phyloP scores from a whole-genome alignment of 92 coral and sea anemone genomes.

The Epizoanthus rinbou region DNA sequence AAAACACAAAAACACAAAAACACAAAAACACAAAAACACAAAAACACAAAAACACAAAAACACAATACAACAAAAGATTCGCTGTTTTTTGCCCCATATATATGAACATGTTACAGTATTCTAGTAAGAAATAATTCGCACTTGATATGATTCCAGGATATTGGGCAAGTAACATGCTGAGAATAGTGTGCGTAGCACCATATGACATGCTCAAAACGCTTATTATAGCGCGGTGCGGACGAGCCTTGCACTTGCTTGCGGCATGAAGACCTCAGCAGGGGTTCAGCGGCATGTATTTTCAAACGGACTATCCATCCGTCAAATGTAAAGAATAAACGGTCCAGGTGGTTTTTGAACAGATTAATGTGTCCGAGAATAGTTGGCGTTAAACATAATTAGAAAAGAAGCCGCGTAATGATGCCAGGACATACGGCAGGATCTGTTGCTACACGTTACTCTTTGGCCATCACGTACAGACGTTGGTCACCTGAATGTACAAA shows the following conservation, averaged over 20 bases:
- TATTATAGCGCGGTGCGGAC: constrained; percentile 7
- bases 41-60: no score
- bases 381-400: constrained; percentile 13
- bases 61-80: background rate
- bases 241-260: constrained; percentile 27
- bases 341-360: background rate
- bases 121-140: constrained; percentile 6
- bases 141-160: constrained; percentile 27
- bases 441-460: background rate
- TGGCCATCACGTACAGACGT: background rate
- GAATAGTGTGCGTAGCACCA: constrained; percentile 14
- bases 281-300: constrained; percentile 34
- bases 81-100: background rate
- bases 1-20: no score
- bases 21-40: no score
- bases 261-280: constrained; percentile 31
- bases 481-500: background rate
- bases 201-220: constrained; percentile 13
- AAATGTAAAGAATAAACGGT: constrained; percentile 16
- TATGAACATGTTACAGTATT: constrained; percentile 27
- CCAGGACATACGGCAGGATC: background rate
- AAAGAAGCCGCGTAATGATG: background rate
- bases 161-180: constrained; percentile 13
- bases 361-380: background rate
- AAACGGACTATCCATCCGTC: constrained; percentile 32